These are phyloP conservation scores for Lepus timidus DNA, from an alignment of 2,113 vertebrate genomes.

Conservation along the genomic window DNA sequence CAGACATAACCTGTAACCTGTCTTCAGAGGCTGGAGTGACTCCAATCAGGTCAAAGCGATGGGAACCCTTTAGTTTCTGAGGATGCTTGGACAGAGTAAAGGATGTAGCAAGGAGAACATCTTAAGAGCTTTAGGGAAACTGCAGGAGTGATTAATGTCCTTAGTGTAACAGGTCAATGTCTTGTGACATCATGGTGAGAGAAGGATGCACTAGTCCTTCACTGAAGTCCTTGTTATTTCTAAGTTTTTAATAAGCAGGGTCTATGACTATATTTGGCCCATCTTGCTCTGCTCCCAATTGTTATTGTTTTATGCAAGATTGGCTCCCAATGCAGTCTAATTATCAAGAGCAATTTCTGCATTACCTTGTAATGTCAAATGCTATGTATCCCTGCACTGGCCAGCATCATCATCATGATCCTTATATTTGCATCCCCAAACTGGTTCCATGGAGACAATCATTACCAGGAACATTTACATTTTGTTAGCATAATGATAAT, in stretches of 20 bases:
- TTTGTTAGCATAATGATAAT: slow-evolving; percentile 10
- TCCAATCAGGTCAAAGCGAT: background rate
- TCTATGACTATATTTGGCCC: background rate
- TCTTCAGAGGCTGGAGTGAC: background rate
- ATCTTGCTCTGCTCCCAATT: background rate
- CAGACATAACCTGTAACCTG: fast-evolving
- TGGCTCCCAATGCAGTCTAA: background rate
- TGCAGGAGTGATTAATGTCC: background rate
- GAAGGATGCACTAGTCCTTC: background rate
- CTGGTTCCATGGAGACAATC: slow-evolving; percentile 33
- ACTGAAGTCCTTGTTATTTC: background rate
- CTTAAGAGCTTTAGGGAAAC: background rate
- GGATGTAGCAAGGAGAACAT: background rate
- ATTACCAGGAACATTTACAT: slow-evolving; percentile 4
- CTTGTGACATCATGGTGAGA: background rate
- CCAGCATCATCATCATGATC: background rate
- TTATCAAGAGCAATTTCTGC: background rate
- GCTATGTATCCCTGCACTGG: background rate
- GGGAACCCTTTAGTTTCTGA: too few relatives aligned
- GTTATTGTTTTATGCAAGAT: background rate
- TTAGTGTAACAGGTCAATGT: background rate
- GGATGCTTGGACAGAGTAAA: background rate
- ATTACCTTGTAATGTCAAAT: background rate
- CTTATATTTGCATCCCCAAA: slow-evolving; percentile 4
- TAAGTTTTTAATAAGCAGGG: background rate